These are phyloP conservation scores for Phymanthus crucifer DNA, from an alignment of 92 coral and sea anemone species.

Conservation along the genomic window DNA sequence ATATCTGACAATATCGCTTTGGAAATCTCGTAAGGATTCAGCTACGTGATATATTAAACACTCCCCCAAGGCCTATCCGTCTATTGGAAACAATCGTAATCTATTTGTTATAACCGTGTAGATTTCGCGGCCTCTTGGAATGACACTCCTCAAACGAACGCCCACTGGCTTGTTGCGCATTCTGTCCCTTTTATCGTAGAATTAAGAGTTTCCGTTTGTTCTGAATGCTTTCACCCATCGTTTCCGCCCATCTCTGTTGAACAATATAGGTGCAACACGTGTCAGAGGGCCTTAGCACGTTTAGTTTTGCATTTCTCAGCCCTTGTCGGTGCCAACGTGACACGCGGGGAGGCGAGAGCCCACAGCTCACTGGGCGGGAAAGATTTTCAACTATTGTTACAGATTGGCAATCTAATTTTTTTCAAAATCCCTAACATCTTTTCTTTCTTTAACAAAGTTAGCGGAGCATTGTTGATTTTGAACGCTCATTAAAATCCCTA, in stretches of 20 bases:
- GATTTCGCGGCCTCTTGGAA: neutral
- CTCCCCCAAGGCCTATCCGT: slow-evolving; percentile 2
- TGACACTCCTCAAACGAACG: slow-evolving; percentile 8
- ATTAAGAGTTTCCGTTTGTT: slow-evolving; percentile 16
- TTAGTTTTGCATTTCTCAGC: neutral
- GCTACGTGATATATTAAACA: slow-evolving; percentile 5
- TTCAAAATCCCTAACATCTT: neutral
- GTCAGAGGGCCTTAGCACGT: neutral
- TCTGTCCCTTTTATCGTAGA: slow-evolving; percentile 1
- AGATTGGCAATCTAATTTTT: neutral
- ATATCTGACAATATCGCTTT: neutral
- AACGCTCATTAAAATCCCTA: slow-evolving; percentile 16
- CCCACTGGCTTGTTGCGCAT: slow-evolving; percentile 3
- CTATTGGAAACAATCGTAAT: neutral
- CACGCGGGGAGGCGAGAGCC: neutral
- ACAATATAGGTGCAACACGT: slow-evolving; percentile 21
- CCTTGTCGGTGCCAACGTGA: neutral
- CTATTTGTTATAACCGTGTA: neutral
- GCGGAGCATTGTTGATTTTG: slow-evolving; percentile 13
- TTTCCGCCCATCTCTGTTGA: slow-evolving; percentile 9
- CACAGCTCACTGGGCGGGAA: neutral
- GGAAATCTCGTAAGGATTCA: neutral
- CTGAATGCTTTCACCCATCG: slow-evolving; percentile 27
- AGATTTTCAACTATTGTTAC: neutral
- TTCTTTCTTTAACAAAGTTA: neutral